Conservation (phyloP, 2,797 vertebrate species). For the Rallus crepitans region DNA sequence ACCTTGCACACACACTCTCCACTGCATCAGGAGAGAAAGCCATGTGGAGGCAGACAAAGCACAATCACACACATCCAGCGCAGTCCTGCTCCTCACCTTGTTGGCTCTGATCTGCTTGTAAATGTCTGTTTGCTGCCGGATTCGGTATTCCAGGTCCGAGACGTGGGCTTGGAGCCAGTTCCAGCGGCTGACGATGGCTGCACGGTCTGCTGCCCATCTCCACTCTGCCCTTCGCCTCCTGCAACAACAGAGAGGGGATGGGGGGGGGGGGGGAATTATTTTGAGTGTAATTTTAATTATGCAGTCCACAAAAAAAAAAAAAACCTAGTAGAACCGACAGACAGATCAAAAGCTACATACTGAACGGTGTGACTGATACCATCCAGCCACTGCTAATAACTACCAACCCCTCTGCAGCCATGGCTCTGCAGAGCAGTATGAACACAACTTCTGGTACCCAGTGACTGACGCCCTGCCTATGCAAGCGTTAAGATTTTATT, state of each 20-base stretch:
- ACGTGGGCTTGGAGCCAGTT: conserved; percentile 99
- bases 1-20: rapidly evolving
- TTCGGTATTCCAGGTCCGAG: conserved; percentile 98
- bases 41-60: neutral
- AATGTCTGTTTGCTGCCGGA: conserved; percentile 97
- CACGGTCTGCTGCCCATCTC: conserved; percentile 93
- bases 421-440: neutral
- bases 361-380: neutral
- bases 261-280: neutral
- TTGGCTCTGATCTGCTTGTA: conserved; percentile 94
- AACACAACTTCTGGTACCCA: neutral
- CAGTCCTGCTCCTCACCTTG: conserved; percentile 84
- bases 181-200: conserved; percentile 98
- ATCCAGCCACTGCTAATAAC: neutral
- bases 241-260: conserved; percentile 47
- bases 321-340: neutral
- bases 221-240: conserved; percentile 96
- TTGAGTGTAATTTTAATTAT: neutral
- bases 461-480: neutral
- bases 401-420: rapidly evolving
- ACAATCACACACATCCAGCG: rapidly evolving
- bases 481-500: neutral
- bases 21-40: neutral
- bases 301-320: neutral
- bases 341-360: neutral